A percentile compares a stretch with the other conserved stretches of the same genome.
phyloP scores from a whole-genome alignment of 2,797 vertebrate genomes.

The Podarcis siculus region DNA sequence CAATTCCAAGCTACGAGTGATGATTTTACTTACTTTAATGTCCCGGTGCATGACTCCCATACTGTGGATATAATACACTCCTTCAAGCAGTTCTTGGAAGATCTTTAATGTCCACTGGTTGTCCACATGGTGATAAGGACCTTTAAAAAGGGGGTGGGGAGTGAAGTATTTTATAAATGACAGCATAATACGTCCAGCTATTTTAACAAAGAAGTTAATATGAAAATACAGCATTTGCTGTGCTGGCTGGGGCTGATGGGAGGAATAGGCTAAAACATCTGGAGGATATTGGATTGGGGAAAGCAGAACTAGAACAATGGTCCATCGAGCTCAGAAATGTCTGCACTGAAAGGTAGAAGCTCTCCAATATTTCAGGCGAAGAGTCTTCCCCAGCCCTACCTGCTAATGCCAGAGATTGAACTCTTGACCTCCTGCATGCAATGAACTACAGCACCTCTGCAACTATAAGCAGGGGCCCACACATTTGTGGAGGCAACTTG shows the following conservation, averaged over 20 bases:
- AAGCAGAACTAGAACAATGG: too few relatives aligned
- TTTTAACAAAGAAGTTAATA: background rate
- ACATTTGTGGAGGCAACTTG: too few relatives aligned
- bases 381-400: too few relatives aligned
- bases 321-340: too few relatives aligned
- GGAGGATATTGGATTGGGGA: background rate
- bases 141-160: conserved; percentile 66
- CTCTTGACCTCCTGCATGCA: too few relatives aligned
- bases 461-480: too few relatives aligned
- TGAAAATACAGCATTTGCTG: background rate
- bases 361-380: too few relatives aligned
- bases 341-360: too few relatives aligned
- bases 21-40: conserved; percentile 86
- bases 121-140: conserved; percentile 84
- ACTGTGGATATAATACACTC: conserved; percentile 94
- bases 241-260: background rate
- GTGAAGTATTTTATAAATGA: background rate
- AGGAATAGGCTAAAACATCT: background rate
- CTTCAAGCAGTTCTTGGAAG: conserved; percentile 88
- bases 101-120: conserved; percentile 80
- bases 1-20: background rate
- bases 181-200: background rate
- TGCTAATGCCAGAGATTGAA: background rate
- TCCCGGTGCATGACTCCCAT: conserved; percentile 96
- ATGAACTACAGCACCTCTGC: too few relatives aligned